These are phyloP conservation scores for Onychorhynchus coronatus DNA, from an alignment of 2,113 vertebrate genomes.

Conservation along the genomic window DNA sequence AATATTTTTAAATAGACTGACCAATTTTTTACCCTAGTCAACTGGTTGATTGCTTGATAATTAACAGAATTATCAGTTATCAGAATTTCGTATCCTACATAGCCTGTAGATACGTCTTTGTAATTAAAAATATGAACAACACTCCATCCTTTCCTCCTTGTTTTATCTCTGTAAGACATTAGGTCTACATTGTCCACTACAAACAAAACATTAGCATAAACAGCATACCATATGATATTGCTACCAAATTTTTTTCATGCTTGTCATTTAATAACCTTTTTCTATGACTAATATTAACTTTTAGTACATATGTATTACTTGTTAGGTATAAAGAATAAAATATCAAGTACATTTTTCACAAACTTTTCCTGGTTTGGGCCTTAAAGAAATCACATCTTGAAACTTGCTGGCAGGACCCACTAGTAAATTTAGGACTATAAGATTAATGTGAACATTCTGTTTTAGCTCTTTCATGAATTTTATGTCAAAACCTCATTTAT, in stretches of 20 bases:
- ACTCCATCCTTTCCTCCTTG: neutral
- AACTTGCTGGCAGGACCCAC: neutral
- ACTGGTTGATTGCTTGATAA: neutral
- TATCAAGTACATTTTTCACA: neutral
- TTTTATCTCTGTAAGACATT: neutral
- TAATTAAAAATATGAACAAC: neutral
- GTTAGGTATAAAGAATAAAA: neutral
- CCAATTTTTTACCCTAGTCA: neutral
- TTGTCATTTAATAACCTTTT: neutral
- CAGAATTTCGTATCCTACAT: neutral
- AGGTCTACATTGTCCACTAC: neutral
- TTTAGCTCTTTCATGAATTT: neutral
- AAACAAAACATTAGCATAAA: neutral
- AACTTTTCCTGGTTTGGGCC: neutral
- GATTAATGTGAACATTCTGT: neutral
- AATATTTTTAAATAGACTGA: neutral
- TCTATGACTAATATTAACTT: neutral
- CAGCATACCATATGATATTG: neutral
- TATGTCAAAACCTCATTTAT: neutral
- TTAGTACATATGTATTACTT: neutral
- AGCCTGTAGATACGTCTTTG: neutral
- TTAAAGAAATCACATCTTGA: neutral
- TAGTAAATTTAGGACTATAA: neutral
- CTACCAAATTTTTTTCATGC: neutral
- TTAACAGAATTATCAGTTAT: neutral